Evolutionary conservation across 2,888 invertebrate genomes (phyloP).

Genomic region (Dynastes grantii): DNA sequence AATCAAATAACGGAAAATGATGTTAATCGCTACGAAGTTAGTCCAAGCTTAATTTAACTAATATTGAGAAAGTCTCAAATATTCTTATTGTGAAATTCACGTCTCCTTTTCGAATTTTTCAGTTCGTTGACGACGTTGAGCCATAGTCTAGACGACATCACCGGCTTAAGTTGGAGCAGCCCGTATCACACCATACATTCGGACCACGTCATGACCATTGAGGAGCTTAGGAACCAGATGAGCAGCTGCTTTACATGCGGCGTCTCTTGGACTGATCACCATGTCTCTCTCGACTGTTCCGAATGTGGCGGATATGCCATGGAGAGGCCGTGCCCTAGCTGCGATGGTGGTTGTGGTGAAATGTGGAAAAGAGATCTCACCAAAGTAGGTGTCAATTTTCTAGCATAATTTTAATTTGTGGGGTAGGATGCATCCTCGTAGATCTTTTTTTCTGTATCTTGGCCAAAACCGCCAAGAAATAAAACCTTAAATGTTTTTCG

Average conservation of each 20-base stretch:
- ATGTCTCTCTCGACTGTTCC: conserved; percentile 83
- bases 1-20: too few species aligned
- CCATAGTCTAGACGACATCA: conserved; percentile 68
- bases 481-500: too few species aligned
- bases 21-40: too few species aligned
- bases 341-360: conserved; percentile 82
- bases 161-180: conserved; percentile 61
- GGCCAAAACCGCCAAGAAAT: too few species aligned
- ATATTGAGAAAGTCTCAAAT: too few species aligned
- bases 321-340: conserved; percentile 82
- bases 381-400: conserved; percentile 74
- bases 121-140: conserved; percentile 67
- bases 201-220: conserved; percentile 78
- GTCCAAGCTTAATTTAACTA: too few species aligned
- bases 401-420: not conserved
- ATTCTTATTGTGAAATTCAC: too few species aligned
- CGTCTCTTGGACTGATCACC: conserved; percentile 85
- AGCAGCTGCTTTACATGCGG: conserved; percentile 86
- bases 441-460: too few species aligned
- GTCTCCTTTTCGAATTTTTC: not conserved
- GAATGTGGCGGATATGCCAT: conserved; percentile 88
- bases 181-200: conserved; percentile 55
- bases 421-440: too few species aligned
- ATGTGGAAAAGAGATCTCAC: conserved; percentile 85
- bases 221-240: conserved; percentile 80